phyloP scores from a whole-genome alignment of 2,888 invertebrate species.

The Drosophila multiciliata region DNA sequence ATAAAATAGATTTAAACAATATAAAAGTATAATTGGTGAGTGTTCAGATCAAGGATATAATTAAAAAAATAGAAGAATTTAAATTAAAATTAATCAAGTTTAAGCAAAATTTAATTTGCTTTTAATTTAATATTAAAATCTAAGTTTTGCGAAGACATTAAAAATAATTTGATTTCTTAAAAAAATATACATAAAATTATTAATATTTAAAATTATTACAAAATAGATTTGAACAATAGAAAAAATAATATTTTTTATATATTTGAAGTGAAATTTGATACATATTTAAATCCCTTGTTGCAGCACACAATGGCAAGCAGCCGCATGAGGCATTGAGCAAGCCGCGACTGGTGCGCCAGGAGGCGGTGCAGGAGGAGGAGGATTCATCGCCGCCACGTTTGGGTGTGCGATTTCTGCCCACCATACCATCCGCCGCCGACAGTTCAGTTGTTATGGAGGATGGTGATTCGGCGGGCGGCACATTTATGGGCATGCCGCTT shows the following conservation, averaged over 20 bases:
- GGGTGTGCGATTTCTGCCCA: constrained; percentile 88
- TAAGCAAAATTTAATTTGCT: too few relatives aligned
- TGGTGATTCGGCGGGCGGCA: constrained; percentile 84
- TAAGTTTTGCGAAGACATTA: too few relatives aligned
- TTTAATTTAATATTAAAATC: too few relatives aligned
- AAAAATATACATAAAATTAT: too few relatives aligned
- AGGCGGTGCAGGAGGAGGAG: constrained; percentile 92
- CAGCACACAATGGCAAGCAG: constrained; percentile 83
- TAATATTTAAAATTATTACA: too few relatives aligned
- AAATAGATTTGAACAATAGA: too few relatives aligned
- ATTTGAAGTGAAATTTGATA: not conserved
- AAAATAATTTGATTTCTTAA: not conserved
- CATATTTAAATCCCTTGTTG: not conserved
- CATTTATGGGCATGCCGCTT: constrained; percentile 63
- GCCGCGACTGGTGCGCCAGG: constrained; percentile 92
- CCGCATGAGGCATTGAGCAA: constrained; percentile 85
- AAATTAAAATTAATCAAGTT: too few relatives aligned
- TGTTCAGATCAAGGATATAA: not conserved
- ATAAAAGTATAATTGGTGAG: constrained; percentile 73
- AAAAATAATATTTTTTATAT: not conserved
- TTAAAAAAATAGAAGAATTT: too few relatives aligned
- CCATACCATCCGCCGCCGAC: constrained; percentile 91
- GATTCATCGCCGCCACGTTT: constrained; percentile 85
- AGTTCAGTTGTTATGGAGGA: constrained; percentile 89
- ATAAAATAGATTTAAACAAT: too few relatives aligned